Conservation (phyloP, 2,113 vertebrate genomes). For the Pluvialis apricaria region DNA sequence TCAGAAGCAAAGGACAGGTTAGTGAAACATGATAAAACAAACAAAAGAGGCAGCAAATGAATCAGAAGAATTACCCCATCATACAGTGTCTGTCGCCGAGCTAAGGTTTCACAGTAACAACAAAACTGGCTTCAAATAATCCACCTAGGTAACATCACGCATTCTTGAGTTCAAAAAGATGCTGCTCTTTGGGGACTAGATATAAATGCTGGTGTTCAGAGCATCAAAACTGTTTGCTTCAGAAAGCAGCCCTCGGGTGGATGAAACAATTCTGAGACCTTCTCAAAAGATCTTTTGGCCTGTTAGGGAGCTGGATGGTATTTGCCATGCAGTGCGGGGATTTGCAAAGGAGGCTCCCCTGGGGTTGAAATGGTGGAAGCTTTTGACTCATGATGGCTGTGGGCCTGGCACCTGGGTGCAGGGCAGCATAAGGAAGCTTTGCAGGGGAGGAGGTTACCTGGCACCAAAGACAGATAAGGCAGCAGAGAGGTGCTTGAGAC, state of each 20-base stretch:
- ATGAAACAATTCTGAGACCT: slow-evolving; percentile 22
- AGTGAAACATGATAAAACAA: not conserved
- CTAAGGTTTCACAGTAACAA: slow-evolving; percentile 20
- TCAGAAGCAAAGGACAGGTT: not conserved
- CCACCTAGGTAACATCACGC: slow-evolving; percentile 6
- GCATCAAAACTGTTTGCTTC: slow-evolving; percentile 37
- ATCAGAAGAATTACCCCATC: slow-evolving; percentile 13
- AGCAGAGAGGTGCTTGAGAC: not conserved
- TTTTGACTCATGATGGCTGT: not conserved
- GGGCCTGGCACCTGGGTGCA: not conserved
- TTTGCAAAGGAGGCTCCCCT: slow-evolving; percentile 17
- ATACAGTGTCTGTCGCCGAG: not conserved
- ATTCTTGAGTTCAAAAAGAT: slow-evolving; percentile 42
- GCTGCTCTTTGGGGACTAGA: slow-evolving; percentile 25
- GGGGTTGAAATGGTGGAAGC: not conserved
- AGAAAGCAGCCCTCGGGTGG: slow-evolving; percentile 27
- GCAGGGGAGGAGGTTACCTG: not conserved
- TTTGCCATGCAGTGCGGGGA: not conserved
- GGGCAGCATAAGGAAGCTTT: not conserved
- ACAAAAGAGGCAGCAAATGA: not conserved
- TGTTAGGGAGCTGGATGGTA: not conserved
- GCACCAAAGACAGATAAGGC: not conserved
- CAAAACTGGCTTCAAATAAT: slow-evolving; percentile 51
- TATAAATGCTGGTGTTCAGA: slow-evolving; percentile 31
- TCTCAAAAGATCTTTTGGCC: slow-evolving; percentile 3